Percentiles rank a stretch among this genome's conserved stretches.
Conservation (phyloP, 2,888 invertebrate species). For the Chrysotoxum bicinctum region DNA sequence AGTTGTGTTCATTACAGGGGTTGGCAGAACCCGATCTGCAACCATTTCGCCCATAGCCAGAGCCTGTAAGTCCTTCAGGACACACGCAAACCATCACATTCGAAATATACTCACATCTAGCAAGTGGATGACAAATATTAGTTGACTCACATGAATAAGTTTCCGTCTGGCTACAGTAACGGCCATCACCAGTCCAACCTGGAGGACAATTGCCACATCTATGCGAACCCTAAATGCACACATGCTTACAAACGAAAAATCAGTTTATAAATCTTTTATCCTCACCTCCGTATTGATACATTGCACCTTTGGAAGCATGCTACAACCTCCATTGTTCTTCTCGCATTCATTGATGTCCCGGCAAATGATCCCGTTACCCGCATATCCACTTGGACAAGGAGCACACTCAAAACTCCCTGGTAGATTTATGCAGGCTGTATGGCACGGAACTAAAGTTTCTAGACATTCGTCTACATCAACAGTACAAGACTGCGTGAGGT, state of each 20-base stretch:
- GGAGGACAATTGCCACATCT: constrained; percentile 93
- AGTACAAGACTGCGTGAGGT: constrained; percentile 87
- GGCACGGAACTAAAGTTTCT: constrained; percentile 86
- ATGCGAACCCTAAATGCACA: constrained; percentile 87
- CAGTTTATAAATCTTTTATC: not conserved
- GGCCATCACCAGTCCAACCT: constrained; percentile 93
- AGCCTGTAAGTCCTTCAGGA: constrained; percentile 89
- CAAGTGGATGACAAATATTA: constrained; percentile 89
- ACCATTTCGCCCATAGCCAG: constrained; percentile 90
- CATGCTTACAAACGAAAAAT: not conserved
- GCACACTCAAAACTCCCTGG: constrained; percentile 95
- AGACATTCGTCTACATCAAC: constrained; percentile 95
- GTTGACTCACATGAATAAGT: constrained; percentile 76
- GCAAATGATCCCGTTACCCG: constrained; percentile 94
- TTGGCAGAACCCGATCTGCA: constrained; percentile 83
- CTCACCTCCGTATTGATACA: constrained; percentile 92
- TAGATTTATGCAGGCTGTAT: constrained; percentile 92
- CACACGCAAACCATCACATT: constrained; percentile 88
- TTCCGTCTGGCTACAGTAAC: constrained; percentile 83
- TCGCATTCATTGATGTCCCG: constrained; percentile 94
- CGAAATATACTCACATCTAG: constrained; percentile 89
- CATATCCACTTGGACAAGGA: constrained; percentile 92
- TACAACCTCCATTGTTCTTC: constrained; percentile 94
- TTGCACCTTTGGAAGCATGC: constrained; percentile 88
- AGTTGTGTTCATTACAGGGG: constrained; percentile 83